A percentile compares a stretch with the other conserved stretches of the same genome.
phyloP scores from a whole-genome alignment of 1,140 invertebrate genomes.

The Heliconius nattereri region DNA sequence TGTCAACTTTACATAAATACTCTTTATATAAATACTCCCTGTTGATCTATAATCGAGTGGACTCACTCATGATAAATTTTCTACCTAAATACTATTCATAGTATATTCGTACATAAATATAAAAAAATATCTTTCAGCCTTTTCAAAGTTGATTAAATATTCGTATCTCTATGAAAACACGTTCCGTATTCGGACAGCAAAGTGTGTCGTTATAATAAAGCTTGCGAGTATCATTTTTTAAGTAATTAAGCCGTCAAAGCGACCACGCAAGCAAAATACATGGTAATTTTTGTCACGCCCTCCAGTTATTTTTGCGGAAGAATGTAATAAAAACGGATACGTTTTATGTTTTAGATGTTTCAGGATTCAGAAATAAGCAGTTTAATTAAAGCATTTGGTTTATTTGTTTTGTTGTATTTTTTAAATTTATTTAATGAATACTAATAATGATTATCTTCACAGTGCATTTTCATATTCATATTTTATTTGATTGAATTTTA shows the following conservation, averaged over 20 bases:
- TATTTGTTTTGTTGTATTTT: no score
- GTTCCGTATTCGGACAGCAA: background rate
- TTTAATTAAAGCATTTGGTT: background rate
- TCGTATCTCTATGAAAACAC: background rate
- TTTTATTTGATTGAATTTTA: no score
- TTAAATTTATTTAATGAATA: no score
- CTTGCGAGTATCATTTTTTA: slow-evolving; percentile 28
- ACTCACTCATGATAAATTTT: no score
- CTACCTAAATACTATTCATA: no score
- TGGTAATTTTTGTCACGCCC: slow-evolving; percentile 30
- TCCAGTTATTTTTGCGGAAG: slow-evolving; percentile 27
- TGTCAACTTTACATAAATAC: no score
- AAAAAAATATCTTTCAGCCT: background rate
- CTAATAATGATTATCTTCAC: no score
- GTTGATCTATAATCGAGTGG: no score
- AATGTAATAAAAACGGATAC: slow-evolving; percentile 19
- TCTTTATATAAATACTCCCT: no score
- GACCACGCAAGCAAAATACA: slow-evolving; percentile 17
- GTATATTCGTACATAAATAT: background rate
- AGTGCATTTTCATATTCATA: no score
- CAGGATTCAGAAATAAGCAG: background rate
- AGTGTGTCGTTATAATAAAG: slow-evolving; percentile 22
- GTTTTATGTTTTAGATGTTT: background rate
- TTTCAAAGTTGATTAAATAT: background rate
- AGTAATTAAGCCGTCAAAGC: slow-evolving; percentile 30